Conservation (phyloP, 2,113 vertebrate species). For the Collichthys lucidus region DNA sequence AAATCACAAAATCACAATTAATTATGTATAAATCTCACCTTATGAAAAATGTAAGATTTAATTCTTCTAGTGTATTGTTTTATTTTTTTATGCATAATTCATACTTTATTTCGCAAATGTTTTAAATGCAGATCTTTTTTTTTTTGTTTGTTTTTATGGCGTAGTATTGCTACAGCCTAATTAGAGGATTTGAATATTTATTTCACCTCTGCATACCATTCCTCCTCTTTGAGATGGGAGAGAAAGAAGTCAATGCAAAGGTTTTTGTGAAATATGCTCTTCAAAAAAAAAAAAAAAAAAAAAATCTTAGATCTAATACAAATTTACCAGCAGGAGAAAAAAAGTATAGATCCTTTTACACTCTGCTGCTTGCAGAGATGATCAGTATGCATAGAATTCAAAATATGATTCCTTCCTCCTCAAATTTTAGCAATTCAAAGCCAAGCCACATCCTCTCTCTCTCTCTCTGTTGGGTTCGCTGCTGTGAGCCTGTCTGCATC, state of each 20-base stretch:
- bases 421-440: slow-evolving; percentile 68
- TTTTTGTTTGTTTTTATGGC: no score
- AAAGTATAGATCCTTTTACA: slow-evolving; percentile 7
- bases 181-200: neutral
- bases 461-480: slow-evolving; percentile 45
- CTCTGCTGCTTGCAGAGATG: slow-evolving; percentile 35
- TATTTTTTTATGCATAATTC: no score
- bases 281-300: neutral
- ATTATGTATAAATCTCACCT: no score
- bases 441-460: slow-evolving; percentile 73
- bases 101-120: neutral
- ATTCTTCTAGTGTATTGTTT: no score
- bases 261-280: neutral
- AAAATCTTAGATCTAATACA: neutral
- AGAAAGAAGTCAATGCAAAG: neutral
- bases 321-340: slow-evolving; percentile 8
- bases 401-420: slow-evolving; percentile 60
- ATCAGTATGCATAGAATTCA: slow-evolving; percentile 69
- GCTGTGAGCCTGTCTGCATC: slow-evolving; percentile 82
- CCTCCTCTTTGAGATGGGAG: neutral
- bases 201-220: neutral
- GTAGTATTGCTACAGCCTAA: neutral
- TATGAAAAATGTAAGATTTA: no score
- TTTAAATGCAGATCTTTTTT: neutral
- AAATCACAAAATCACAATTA: neutral